Evolutionary conservation across 2,113 vertebrate genomes (phyloP), one percentile per base, ranked within the genome.

Genomic region (Acrocephalus kingi): DNA sequence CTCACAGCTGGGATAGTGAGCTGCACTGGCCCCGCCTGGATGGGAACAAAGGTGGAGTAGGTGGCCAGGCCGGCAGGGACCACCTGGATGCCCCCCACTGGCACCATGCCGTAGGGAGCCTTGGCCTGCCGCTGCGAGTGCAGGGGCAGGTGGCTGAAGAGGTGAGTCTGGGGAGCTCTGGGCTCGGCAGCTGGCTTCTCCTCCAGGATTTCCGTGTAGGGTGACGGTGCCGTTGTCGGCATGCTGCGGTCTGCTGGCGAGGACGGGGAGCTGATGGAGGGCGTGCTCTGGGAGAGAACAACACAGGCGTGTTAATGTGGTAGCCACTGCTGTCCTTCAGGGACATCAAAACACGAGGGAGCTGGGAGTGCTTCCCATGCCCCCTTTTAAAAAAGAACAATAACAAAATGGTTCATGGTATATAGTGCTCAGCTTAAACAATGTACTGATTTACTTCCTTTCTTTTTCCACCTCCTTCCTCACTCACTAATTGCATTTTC

Each of bases 131-230:
- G 99, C 95, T 99, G 99, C 2, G 99, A 99, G 95, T 99, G 99
- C 97, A 99, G 92, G 31, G 99, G 99, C 17, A 99, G 98, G 97
- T 99, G 99, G 96, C 99, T 99, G 91, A 99, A 99, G 88, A 99
- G 96, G 90, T 98, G 99, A 76, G 97, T 98, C 91, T 87, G 98
- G 28, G 96, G 91, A 31, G 98, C 46, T 72, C 98, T 96, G 2
- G n/a, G 63, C 51, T 97, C 88, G 1, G 97, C 21, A 0, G 97
- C 16, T 12, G 81, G 92, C 49, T 98, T 97, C 68, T 97, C 98
- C 31, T 98, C 98, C 1, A 95, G 96, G 19, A 59, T 41, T 28
- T 94, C 95, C 0, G 89, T 56, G 59, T 51, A 96, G 20, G 90
- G 74, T 0, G 78, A 82, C 0, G 51, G 39, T 0, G 31, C 96